Conservation (phyloP, 2,113 vertebrate genomes). For the Hassar affinis region DNA sequence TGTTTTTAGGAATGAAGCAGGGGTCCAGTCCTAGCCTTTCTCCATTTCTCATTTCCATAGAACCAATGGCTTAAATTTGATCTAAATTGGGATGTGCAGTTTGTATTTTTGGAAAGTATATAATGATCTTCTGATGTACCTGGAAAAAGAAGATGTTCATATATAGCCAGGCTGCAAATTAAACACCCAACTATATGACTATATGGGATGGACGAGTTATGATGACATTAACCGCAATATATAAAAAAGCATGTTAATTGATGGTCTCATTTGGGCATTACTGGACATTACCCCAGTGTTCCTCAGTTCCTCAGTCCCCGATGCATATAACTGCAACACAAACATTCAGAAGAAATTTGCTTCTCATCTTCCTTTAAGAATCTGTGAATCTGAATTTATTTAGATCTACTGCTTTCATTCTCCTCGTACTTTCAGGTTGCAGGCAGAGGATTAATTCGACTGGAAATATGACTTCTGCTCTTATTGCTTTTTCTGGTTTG, state of each 20-base stretch:
- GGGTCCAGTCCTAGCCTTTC: too few species aligned
- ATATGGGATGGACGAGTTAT: neutral
- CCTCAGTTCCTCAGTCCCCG: neutral
- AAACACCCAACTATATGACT: neutral
- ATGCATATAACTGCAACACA: neutral
- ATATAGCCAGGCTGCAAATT: neutral
- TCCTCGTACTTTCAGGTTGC: neutral
- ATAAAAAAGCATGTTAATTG: neutral
- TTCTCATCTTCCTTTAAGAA: neutral
- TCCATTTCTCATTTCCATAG: too few species aligned
- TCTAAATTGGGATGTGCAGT: neutral
- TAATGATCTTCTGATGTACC: neutral
- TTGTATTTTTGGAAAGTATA: neutral
- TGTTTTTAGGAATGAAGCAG: too few species aligned
- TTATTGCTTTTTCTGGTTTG: neutral
- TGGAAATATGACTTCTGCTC: neutral
- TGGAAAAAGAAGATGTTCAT: neutral
- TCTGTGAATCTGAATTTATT: neutral
- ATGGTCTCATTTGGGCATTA: neutral
- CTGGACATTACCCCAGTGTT: neutral
- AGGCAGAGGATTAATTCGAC: slow-evolving; percentile 3
- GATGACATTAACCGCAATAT: neutral
- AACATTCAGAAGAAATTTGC: neutral
- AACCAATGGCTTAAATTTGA: neutral
- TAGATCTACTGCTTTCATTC: neutral